Base-by-base conservation (phyloP, 2,113 vertebrate species). In the Leptocoma aspasia region DNA sequence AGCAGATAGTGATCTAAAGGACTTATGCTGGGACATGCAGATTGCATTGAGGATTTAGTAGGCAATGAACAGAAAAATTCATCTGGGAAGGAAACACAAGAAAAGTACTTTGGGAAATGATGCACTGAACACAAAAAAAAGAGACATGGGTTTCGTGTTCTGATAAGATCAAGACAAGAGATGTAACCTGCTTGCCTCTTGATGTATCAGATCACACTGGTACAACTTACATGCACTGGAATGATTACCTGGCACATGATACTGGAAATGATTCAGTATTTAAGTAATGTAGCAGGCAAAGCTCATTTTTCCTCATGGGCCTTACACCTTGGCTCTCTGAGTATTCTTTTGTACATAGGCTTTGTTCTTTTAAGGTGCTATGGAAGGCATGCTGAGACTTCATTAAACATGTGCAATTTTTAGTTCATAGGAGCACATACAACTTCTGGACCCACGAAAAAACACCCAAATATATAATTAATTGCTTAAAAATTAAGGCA, bases 231-330 rank as follows among this genome's bases (percentile, higher is more conserved):
- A 92, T 57, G 27, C 45, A 83, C 65, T 39, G 5, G 56, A 94
- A 73, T 52, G 56, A 91, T 71, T 92, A 61, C 80, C 86, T 96
- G 95, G 94, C 91, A 92, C 44, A 21, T 19, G 28, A 68, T 57
- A 71, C 69, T 92, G 91, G 94, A 91, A 95, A 41, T 71, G 61
- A 82, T 94, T 96, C 77, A 94, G 73, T 78, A 73, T 80, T 94
- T 93, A 93, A 94, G 76, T 73, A 77, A 39, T 86, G 59, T 44
- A 81, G 49, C 92, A 94, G 86, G 89, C 71, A 83, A 59, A 83
- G 39, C 19, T 95, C 63, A 39, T 78, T 77, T 73, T 82, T 75
- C 50, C 72, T 92, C 69, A 59, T 44, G 50, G 72, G 56, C 27
- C 68, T 54, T 53, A 56, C 8, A 65, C 85, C 13, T 65, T 54